A percentile compares a stretch with the other conserved stretches of the same genome.
Conservation (phyloP, 2,797 vertebrate species). For the Rhynchotus rufescens region DNA sequence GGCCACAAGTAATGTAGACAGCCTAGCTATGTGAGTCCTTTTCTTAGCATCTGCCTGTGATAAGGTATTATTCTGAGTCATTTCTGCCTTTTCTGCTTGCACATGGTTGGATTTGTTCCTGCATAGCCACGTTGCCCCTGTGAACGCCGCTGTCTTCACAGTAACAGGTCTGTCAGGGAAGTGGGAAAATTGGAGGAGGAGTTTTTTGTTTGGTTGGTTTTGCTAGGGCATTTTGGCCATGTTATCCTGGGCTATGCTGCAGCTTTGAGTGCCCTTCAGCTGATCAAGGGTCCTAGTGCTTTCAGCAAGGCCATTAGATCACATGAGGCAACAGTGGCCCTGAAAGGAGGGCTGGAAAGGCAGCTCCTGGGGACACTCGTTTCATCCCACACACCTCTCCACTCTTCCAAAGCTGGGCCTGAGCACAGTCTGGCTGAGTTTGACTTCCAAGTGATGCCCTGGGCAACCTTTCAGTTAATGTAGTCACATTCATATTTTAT, state of each 20-base stretch:
- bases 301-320: not conserved
- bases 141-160: not conserved
- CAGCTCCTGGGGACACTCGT: not conserved
- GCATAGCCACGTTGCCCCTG: not conserved
- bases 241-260: not conserved
- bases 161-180: not conserved
- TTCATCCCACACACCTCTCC: not conserved
- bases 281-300: not conserved
- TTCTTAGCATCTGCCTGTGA: not conserved
- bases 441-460: slow-evolving; percentile 21
- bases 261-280: not conserved
- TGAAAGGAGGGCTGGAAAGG: not conserved
- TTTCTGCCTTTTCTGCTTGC: not conserved
- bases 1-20: not conserved
- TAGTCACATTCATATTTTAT: slow-evolving; percentile 41
- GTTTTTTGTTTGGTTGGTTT: not conserved
- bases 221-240: not conserved
- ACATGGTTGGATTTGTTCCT: not conserved
- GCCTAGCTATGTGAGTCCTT: not conserved
- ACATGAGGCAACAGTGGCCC: not conserved
- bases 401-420: not conserved
- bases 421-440: not conserved
- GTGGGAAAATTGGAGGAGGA: not conserved
- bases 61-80: not conserved
- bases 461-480: slow-evolving; percentile 44